Conservation (phyloP, 2,888 invertebrate genomes). For the Argyra leucocephala region DNA sequence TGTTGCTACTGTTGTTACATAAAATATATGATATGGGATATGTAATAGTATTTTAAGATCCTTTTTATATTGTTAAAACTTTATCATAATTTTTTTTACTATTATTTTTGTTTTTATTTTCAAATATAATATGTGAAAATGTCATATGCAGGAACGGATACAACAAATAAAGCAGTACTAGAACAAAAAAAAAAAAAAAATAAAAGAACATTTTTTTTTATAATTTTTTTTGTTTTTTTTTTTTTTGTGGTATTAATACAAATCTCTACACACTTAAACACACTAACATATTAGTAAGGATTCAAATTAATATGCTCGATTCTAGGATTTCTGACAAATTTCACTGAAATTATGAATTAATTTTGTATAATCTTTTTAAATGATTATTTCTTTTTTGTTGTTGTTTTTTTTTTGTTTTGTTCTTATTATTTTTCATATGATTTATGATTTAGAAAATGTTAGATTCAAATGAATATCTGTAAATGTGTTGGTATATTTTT, state of each 20-base stretch:
- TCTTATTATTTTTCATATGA: too few relatives aligned
- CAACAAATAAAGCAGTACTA: too few relatives aligned
- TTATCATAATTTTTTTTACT: not conserved
- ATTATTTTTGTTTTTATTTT: not conserved
- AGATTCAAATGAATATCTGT: too few relatives aligned
- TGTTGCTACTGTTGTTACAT: not conserved
- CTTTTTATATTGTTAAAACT: not conserved
- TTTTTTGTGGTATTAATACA: not conserved
- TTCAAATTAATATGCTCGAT: not conserved
- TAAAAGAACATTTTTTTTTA: not conserved
- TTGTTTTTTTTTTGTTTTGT: too few relatives aligned
- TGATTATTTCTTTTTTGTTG: not conserved
- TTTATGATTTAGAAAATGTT: too few relatives aligned
- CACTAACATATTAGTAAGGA: too few relatives aligned
- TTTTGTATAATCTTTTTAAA: not conserved
- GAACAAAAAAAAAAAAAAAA: not conserved
- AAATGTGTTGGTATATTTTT: too few relatives aligned
- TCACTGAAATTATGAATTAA: slow-evolving; percentile 1
- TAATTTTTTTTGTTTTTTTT: not conserved
- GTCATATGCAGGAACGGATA: not conserved
- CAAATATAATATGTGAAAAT: not conserved
- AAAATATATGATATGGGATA: not conserved
- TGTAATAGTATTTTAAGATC: not conserved
- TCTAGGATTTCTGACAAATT: slow-evolving; percentile 6
- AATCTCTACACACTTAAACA: too few relatives aligned